phyloP scores from a whole-genome alignment of 2,888 invertebrate species.

The Agrochola macilenta region DNA sequence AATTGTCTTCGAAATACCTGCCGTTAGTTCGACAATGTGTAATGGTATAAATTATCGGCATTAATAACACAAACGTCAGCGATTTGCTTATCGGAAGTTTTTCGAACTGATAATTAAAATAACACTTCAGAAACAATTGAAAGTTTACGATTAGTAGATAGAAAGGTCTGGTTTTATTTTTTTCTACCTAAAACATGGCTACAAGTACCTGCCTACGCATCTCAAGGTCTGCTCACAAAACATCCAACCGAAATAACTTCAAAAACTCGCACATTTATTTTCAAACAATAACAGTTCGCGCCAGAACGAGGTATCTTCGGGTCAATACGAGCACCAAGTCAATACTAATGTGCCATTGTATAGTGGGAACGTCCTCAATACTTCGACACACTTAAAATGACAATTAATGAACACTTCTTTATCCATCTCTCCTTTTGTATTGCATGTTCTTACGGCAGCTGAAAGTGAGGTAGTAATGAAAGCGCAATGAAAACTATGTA shows the following conservation, averaged over 20 bases:
- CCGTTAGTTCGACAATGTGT: slow-evolving; percentile 8
- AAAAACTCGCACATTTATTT: slow-evolving; percentile 40
- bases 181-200: neutral
- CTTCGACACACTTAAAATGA: slow-evolving; percentile 33
- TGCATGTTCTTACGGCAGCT: neutral
- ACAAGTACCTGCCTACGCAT: neutral
- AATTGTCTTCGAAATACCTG: slow-evolving; percentile 2
- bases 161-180: neutral
- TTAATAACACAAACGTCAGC: neutral
- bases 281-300: slow-evolving; percentile 43
- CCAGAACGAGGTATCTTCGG: slow-evolving; percentile 56
- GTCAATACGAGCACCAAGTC: slow-evolving; percentile 64
- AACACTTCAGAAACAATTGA: neutral
- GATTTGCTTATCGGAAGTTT: neutral
- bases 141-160: neutral
- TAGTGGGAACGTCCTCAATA: slow-evolving; percentile 55
- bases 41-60: neutral
- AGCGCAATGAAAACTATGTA: slow-evolving; percentile 14
- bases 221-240: neutral
- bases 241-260: neutral
- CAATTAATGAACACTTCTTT: slow-evolving; percentile 7
- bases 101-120: neutral
- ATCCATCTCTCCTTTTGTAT: slow-evolving; percentile 46
- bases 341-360: slow-evolving; percentile 66
- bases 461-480: slow-evolving; percentile 47